These are phyloP conservation scores for Aphidius gifuensis DNA, from an alignment of 1,140 invertebrate species.

Conservation along the genomic window DNA sequence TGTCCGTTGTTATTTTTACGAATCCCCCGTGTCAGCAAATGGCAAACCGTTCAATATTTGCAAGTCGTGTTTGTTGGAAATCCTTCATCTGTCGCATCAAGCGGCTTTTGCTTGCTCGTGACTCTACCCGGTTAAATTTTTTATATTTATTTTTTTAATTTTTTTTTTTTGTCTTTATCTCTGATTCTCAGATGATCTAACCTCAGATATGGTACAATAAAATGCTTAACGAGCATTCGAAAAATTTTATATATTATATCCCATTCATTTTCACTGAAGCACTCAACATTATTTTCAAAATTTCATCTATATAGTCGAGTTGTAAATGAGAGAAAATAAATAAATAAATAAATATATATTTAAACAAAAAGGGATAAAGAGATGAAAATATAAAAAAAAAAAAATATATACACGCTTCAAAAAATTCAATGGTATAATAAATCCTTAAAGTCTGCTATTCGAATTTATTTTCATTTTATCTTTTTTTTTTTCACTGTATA, in stretches of 20 bases:
- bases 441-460: too few relatives aligned
- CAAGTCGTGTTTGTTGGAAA: slow-evolving; percentile 17
- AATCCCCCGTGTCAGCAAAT: slow-evolving; percentile 13
- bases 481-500: too few relatives aligned
- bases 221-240: slow-evolving; percentile 13
- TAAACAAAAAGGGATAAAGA: background rate
- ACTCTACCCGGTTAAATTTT: slow-evolving; percentile 1
- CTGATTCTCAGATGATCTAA: too few relatives aligned
- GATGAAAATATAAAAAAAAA: too few relatives aligned
- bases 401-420: too few relatives aligned
- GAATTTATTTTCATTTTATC: too few relatives aligned
- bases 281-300: too few relatives aligned
- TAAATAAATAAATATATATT: background rate
- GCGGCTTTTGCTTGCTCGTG: slow-evolving; percentile 7
- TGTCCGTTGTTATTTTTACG: slow-evolving; percentile 23
- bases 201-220: slow-evolving; percentile 5
- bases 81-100: slow-evolving; percentile 18
- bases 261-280: too few relatives aligned
- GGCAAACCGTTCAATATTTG: slow-evolving; percentile 24
- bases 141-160: background rate
- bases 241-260: background rate
- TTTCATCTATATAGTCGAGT: too few relatives aligned
- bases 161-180: background rate
- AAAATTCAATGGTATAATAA: too few relatives aligned
- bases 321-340: too few relatives aligned